A percentile compares a stretch with the other conserved stretches of the same genome.
These are phyloP conservation scores for Epinephelus cyanopodus DNA, from an alignment of 2,113 vertebrate genomes.

Conservation along the genomic window DNA sequence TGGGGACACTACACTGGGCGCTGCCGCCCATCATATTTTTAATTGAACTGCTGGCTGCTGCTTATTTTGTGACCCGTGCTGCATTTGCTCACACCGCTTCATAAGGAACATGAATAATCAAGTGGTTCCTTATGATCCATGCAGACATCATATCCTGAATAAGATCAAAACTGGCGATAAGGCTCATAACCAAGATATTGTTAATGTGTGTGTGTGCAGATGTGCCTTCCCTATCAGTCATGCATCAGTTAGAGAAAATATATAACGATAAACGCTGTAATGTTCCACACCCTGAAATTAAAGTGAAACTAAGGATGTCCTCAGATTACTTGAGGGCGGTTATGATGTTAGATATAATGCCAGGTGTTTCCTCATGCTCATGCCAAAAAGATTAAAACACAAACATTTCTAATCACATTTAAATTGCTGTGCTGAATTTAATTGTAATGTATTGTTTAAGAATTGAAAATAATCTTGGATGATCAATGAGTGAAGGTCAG, in stretches of 20 bases:
- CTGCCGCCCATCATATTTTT: neutral
- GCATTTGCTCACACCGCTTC: neutral
- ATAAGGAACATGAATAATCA: slow-evolving; percentile 9
- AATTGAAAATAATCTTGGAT: neutral
- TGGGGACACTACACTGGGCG: neutral
- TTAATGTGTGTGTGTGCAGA: neutral
- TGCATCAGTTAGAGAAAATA: neutral
- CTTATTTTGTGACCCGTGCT: slow-evolving; percentile 3
- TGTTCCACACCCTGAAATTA: neutral
- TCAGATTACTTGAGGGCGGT: neutral
- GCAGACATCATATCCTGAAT: neutral
- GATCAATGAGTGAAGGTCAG: neutral
- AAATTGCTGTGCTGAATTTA: neutral
- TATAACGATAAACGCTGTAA: neutral
- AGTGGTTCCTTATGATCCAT: neutral
- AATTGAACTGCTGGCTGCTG: slow-evolving; percentile 12
- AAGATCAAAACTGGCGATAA: neutral
- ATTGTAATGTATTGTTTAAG: neutral
- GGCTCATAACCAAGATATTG: neutral
- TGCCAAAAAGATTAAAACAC: neutral
- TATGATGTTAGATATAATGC: neutral
- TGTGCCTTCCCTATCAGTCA: neutral
- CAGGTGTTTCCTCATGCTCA: neutral
- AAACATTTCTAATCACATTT: neutral
- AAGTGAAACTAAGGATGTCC: neutral